Base-by-base conservation (phyloP, 2,888 invertebrate genomes). In the Mesochorus sp. region DNA sequence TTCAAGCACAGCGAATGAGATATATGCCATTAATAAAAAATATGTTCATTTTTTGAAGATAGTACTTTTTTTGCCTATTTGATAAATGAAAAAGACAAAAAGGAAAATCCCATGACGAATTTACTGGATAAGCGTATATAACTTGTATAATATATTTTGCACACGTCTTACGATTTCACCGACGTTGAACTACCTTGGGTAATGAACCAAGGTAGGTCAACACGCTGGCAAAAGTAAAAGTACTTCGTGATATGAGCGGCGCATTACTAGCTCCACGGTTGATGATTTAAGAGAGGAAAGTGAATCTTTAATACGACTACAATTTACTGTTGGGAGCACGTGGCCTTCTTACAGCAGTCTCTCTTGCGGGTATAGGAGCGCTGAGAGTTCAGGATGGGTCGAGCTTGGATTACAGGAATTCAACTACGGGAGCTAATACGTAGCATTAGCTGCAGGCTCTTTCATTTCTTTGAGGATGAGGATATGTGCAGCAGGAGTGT, bases 231-330 rank as follows among this genome's bases (percentile, higher is more conserved):
- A 74, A 78, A 74, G 78, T 78, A 78, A 78, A 74, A 78, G 78
- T 78, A 44, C 68, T 34, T 74, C 64, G 51, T 53, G 68, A 77
- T 6, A n/a, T 39, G 71, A 57, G 34, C 12, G 14, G 28, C 28
- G n/a, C 31, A 42, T 64, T 21, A 34, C 47, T 39, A 47, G 66
- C 26, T 21, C 2, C 34, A 37, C 42, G 59, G 51, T 37, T 53
- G 64, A 61, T 71, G n/a, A 49, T 71, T 62, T 42, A 61, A 53
- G 71, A 74, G 78, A 74, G 59, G 68, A 78, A 74, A 78, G 78
- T 78, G 74, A 78, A 78, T 78, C 62, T 74, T 74, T 74, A 78
- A 78, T 70, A 57, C 17, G 44, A 42, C 57, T 51, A 64, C 74
- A 70, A 78, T 78, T 78, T 74, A 24, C 62, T 57, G 51, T 12